Conservation (phyloP, 2,113 vertebrate genomes). For the Polyodon spathula region DNA sequence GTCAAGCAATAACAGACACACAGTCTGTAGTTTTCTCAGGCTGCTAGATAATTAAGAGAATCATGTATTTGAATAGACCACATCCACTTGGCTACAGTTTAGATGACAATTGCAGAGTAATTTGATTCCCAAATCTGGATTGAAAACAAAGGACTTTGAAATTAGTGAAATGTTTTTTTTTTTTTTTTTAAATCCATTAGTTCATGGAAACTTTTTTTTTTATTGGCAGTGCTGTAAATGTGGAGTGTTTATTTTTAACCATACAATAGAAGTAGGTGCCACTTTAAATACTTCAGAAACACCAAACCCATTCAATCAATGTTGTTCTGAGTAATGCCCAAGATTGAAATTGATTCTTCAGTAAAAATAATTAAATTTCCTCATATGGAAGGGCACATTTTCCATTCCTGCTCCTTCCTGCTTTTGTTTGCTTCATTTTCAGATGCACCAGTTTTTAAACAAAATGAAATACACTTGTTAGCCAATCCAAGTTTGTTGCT, state of each 20-base stretch:
- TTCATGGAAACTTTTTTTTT: slow-evolving; percentile 26
- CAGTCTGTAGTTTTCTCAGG: slow-evolving; percentile 71
- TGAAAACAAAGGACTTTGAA: slow-evolving; percentile 66
- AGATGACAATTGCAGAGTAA: slow-evolving; percentile 73
- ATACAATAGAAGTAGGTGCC: too few relatives aligned
- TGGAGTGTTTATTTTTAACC: slow-evolving; percentile 25
- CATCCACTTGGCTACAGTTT: slow-evolving; percentile 82
- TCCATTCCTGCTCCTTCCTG: too few relatives aligned
- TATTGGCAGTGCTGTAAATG: slow-evolving; percentile 1
- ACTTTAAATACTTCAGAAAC: too few relatives aligned
- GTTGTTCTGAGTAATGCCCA: too few relatives aligned
- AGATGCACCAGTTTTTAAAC: too few relatives aligned
- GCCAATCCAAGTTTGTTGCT: too few relatives aligned
- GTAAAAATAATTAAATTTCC: too few relatives aligned
- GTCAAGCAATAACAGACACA: slow-evolving; percentile 75
- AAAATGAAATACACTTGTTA: too few relatives aligned
- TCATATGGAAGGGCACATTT: too few relatives aligned
- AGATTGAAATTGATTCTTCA: too few relatives aligned
- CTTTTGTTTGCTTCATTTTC: too few relatives aligned
- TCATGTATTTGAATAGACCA: slow-evolving; percentile 81
- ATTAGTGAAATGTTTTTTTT: slow-evolving; percentile 60
- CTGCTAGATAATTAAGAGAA: slow-evolving; percentile 77
- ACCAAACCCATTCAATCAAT: too few relatives aligned
- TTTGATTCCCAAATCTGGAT: slow-evolving; percentile 71
- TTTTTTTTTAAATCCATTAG: slow-evolving; percentile 42